Percentiles rank a stretch among this genome's conserved stretches.
phyloP scores from a whole-genome alignment of 2,113 vertebrate genomes.

The Erythrocercus mccallii region DNA sequence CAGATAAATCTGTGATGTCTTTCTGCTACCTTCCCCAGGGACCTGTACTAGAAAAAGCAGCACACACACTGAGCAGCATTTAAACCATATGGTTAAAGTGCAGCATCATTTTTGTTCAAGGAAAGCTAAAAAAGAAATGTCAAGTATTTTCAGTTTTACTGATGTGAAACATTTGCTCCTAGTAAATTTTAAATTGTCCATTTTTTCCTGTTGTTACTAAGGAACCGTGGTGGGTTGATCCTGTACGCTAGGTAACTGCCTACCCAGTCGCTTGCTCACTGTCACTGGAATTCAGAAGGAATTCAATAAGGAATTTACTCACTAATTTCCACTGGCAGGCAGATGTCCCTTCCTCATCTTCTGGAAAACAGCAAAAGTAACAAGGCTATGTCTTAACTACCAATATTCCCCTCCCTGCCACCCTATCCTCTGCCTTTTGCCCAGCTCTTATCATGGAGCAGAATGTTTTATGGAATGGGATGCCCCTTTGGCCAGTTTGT shows the following conservation, averaged over 20 bases:
- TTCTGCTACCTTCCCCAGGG: not conserved
- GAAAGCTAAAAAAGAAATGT: not conserved
- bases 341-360: not conserved
- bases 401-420: fast-evolving
- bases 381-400: not conserved
- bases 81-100: not conserved
- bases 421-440: not conserved
- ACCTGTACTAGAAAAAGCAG: not conserved
- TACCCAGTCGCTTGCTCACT: fast-evolving
- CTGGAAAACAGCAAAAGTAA: not conserved
- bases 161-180: not conserved
- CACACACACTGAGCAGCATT: not conserved
- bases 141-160: not conserved
- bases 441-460: not conserved
- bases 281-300: not conserved
- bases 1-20: not conserved
- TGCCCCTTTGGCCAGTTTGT: not conserved
- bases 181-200: not conserved
- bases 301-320: not conserved
- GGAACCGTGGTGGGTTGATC: not conserved
- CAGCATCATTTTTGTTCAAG: not conserved
- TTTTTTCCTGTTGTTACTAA: not conserved
- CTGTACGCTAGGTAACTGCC: fast-evolving
- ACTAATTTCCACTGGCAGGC: not conserved
- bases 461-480: fast-evolving